phyloP scores from a whole-genome alignment of 1,140 invertebrate species.

The Melanaphis sacchari region DNA sequence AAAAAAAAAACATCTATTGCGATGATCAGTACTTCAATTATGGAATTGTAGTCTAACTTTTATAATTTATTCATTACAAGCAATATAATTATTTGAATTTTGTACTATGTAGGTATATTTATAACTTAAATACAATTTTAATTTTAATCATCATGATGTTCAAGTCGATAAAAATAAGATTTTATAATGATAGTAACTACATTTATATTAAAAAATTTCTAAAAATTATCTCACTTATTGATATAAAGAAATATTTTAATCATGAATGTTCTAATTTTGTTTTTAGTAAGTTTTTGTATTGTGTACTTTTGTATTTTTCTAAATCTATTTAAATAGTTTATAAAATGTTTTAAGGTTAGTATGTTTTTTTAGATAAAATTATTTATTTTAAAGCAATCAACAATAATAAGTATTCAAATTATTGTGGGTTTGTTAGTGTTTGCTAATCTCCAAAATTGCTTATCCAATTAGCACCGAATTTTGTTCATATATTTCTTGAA shows the following conservation, averaged over 20 bases:
- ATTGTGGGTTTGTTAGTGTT: no score
- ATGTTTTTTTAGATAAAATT: not conserved
- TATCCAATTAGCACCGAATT: no score
- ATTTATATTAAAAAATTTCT: not conserved
- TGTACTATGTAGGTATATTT: not conserved
- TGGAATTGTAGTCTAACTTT: not conserved
- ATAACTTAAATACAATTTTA: not conserved
- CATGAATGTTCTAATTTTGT: not conserved
- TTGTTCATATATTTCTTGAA: not conserved
- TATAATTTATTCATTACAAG: not conserved
- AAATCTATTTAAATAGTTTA: not conserved
- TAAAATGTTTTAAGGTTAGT: not conserved
- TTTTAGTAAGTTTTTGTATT: not conserved
- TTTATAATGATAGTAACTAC: not conserved
- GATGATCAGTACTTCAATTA: not conserved
- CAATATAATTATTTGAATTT: not conserved
- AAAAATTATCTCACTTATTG: not conserved
- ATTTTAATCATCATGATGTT: not conserved
- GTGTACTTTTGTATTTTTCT: not conserved
- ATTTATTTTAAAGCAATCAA: not conserved
- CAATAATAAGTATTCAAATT: not conserved
- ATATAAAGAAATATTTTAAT: not conserved
- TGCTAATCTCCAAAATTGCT: no score
- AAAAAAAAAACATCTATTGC: not conserved
- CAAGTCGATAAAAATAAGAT: not conserved